Base-by-base conservation (phyloP, 2,797 vertebrate genomes). In the Zenarchopterus dispar region DNA sequence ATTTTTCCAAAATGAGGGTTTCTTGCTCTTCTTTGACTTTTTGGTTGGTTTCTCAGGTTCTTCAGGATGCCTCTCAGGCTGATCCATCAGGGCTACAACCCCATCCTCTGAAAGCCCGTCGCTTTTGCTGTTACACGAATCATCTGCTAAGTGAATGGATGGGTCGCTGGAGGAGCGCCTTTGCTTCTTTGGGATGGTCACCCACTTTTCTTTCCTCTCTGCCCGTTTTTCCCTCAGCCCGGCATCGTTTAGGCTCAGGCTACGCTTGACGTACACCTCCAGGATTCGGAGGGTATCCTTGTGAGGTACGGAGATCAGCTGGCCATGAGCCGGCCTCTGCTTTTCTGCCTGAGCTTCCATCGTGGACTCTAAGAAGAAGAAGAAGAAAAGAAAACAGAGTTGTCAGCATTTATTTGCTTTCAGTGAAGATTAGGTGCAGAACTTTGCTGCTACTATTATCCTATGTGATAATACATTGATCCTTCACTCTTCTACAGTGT, bases 291-390 rank as follows among this genome's bases (percentile, higher is more conserved):
- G 80, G 8, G 93, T 90, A 3, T 92, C 95, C 4, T 88, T 78
- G 60, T 87, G 93, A 71, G 94, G 93, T 63, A 97, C 92, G 0
- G 63, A 94, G 33, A 92, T 92, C 66, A 95, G 55, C 84, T 93
- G 90, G 48, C 88, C 73, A 1, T 71, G 62, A 5, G 11, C 46
- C 0, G 63, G 46, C 55, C 39, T 62, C 22, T 56, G 66, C 11
- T 58, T 66, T 13, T 78, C 61, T 23, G 17, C 17, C 0, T 64
- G n/a, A 0, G 53, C 58, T 57, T 87, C 79, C 91, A 93, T 92
- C 43, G 51, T 56, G 17, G 23, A 23, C 62, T 88, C 24, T 44
- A 53, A 44, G 3, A 48, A 33, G 53, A 26, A 56, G 4, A 68
- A 45, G 19, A 48, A 71, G 6, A 70, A 0, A 48, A 24, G 4